Base-by-base conservation (phyloP, 2,113 vertebrate genomes). In the Cheirogaleus medius region DNA sequence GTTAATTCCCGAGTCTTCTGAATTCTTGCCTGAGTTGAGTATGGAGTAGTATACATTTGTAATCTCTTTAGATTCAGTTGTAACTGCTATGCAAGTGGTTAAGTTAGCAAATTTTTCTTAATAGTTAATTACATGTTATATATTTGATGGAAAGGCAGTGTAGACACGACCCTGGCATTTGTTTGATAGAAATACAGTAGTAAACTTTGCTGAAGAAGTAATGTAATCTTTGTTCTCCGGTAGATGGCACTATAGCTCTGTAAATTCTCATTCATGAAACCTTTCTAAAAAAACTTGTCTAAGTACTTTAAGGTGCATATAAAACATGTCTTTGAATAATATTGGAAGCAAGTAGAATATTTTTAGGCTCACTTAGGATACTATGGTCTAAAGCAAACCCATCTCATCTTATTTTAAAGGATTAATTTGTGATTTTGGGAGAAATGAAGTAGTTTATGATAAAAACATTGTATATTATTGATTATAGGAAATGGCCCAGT, bases 171-270 rank as follows among this genome's bases (percentile, higher is more conserved):
- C 56, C 60, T 56, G 39, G 39, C 85, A 87, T 95, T 87, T 1
- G 0, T 56, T 37, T 91, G 49, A 69, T 94, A 78, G 39, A 44
- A 91, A 44, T n/a, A 76, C 4, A 15, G 73, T 47, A 54, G 27
- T 81, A 71, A 80, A 81, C 18, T 87, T 94, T 95, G 66, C 68
- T n/a, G 25, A 80, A 73, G n/a, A 87, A 82, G 23, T 93, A 71
- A 54, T 47, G 8, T 93, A 25, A 56, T 71, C 58, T 91, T 49
- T 64, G 1, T 5, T 95, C 1, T 76, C 98, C 98, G 60, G 97
- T 54, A 98, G 98, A 54, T 98, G 98, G 98, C 98, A 96, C 95
- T 94, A 34, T 92, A 13, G 63, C 54, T 93, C 32, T 81, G 25
- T 7, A 97, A 34, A 3, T 91, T 91, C n/a, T 66, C 77, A 29